Conservation (phyloP, 1,140 invertebrate species). For the Daktulosphaira vitifoliae region DNA sequence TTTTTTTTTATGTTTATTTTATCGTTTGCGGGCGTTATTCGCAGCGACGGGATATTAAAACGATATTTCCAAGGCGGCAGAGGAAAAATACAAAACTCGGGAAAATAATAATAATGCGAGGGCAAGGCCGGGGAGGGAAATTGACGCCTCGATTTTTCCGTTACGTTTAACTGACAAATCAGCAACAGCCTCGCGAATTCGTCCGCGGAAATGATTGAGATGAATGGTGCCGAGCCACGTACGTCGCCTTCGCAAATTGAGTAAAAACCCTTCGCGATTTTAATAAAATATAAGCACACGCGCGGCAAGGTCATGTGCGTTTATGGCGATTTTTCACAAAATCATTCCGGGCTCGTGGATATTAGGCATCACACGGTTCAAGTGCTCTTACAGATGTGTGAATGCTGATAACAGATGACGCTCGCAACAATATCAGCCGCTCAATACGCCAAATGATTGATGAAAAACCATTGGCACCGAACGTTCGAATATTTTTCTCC, state of each 20-base stretch:
- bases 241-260: conserved; percentile 22
- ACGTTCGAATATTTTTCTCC: no score
- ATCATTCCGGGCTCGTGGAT: conserved; percentile 25
- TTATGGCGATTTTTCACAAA: conserved; percentile 22
- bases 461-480: conserved; percentile 17
- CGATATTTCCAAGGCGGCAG: not conserved
- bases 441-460: not conserved
- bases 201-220: conserved; percentile 32
- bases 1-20: no score
- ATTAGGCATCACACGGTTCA: conserved; percentile 10
- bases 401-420: conserved; percentile 33
- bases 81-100: no score
- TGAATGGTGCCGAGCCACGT: conserved; percentile 30
- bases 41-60: conserved; percentile 10
- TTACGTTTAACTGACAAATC: conserved; percentile 32
- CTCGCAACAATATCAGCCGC: conserved; percentile 2
- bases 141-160: conserved; percentile 11
- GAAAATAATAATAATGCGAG: not conserved
- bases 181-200: conserved; percentile 4
- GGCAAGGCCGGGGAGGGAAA: not conserved
- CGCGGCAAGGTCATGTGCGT: not conserved
- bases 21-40: not conserved
- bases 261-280: conserved; percentile 17
- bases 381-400: conserved; percentile 29
- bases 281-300: conserved; percentile 4